A percentile compares a stretch with the other conserved stretches of the same genome.
These are phyloP conservation scores for Agonopterix alstromeriana DNA, from an alignment of 2,888 invertebrate genomes.

Conservation along the genomic window DNA sequence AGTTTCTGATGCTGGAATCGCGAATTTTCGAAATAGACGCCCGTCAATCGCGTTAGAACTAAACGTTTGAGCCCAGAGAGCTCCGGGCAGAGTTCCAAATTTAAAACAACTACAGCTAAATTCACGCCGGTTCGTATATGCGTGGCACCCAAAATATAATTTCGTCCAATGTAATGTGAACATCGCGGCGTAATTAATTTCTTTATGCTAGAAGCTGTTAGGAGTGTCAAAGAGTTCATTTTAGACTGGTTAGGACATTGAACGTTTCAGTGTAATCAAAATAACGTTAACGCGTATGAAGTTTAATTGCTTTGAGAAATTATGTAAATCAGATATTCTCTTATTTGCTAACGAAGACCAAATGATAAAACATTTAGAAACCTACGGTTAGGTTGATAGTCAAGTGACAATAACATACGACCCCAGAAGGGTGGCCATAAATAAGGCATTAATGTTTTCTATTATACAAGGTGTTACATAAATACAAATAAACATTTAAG, in stretches of 20 bases:
- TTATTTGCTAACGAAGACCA: too few relatives aligned
- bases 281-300: too few relatives aligned
- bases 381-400: too few relatives aligned
- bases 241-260: not conserved
- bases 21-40: constrained; percentile 39
- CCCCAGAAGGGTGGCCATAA: too few relatives aligned
- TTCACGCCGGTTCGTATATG: constrained; percentile 30
- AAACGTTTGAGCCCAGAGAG: constrained; percentile 45
- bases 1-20: constrained; percentile 11
- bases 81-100: constrained; percentile 68
- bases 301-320: too few relatives aligned
- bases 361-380: too few relatives aligned
- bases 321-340: too few relatives aligned
- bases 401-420: too few relatives aligned
- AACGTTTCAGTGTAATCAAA: not conserved
- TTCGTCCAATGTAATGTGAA: constrained; percentile 9
- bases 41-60: constrained; percentile 44
- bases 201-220: not conserved
- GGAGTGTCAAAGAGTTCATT: not conserved
- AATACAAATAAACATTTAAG: too few relatives aligned
- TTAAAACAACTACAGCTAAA: constrained; percentile 60
- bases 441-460: too few relatives aligned
- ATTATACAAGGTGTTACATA: too few relatives aligned
- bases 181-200: not conserved
- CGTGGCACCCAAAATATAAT: constrained; percentile 18